Evolutionary conservation across 2,113 vertebrate species (phyloP), one percentile per base, ranked within the genome.

Genomic region (Varanus komodoensis): DNA sequence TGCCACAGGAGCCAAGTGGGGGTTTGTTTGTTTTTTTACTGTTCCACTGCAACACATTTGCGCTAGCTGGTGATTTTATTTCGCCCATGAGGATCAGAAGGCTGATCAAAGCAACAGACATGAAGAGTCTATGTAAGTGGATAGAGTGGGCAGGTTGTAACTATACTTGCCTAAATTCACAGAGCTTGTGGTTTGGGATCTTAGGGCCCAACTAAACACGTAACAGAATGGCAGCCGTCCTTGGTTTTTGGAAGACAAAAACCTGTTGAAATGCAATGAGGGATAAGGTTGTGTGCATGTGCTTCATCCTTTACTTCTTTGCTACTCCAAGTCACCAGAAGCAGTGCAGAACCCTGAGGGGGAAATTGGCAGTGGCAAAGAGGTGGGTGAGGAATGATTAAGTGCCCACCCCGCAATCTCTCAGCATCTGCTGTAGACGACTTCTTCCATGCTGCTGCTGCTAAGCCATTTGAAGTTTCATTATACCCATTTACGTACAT

Each of bases 31-130:
- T 57, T 61, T 12, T 68, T 68, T 69, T 27, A n/a, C 44, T 67
- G 15, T n/a, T 91, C 88, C 73, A 79, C 6, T 79, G 44, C 32
- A 87, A 74, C 89, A 86, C 32, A 32, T 84, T 74, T 84, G 88
- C 38, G 34, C 84, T 84, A 52, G n/a, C 82, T 34, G 71, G 34
- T 32, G 57, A 19, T 78, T 89, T 84, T 67, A 34, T 78, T 69
- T 87, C 80, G 48, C 86, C 85, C 19, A 25, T 32, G 29, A 4
- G 44, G 71, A 77, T 0, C 14, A 71, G 67, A 44, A 86, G 83
- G 44, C 15, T 25, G n/a, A 93, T 75, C 69, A 88, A 69, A 94
- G 83, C 52, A 91, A 92, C 32, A 87, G 86, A 57, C 23, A 8
- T n/a, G 17, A 52, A 67, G 74, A 77, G 15, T 52, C 81, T 38